phyloP scores from a whole-genome alignment of 2,797 vertebrate genomes.

The Lates japonicus region DNA sequence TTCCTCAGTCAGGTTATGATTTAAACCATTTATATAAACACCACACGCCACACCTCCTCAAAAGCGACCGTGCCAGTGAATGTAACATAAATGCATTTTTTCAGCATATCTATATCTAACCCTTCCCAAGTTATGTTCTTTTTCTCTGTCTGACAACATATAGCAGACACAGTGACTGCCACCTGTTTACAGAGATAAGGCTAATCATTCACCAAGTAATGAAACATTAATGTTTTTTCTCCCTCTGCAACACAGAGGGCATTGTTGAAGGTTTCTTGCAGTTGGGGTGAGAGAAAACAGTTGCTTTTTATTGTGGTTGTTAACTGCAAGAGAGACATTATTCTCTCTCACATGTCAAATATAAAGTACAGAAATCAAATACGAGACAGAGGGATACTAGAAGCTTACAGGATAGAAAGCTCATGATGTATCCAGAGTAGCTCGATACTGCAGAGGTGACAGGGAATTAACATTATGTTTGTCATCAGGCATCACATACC shows the following conservation, averaged over 20 bases:
- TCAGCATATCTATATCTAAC: neutral
- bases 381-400: constrained; percentile 16
- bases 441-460: constrained; percentile 25
- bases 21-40: constrained; percentile 8
- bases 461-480: constrained; percentile 21
- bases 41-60: neutral
- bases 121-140: neutral
- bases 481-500: constrained; percentile 22
- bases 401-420: constrained; percentile 24
- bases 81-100: constrained; percentile 11
- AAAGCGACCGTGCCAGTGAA: too few species aligned
- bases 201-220: constrained; percentile 50
- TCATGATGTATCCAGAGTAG: constrained; percentile 8
- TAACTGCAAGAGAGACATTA: constrained; percentile 24
- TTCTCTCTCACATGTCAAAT: constrained; percentile 45
- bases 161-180: constrained; percentile 31
- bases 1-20: neutral
- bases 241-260: neutral
- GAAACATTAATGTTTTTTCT: constrained; percentile 47
- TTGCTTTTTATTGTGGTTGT: constrained; percentile 35
- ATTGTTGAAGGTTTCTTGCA: constrained; percentile 3
- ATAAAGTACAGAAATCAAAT: constrained; percentile 22
- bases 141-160: neutral
- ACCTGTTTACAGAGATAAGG: constrained; percentile 44
- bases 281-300: constrained; percentile 10